A percentile compares a stretch with the other conserved stretches of the same genome.
Conservation (phyloP, 2,888 invertebrate species). For the Lasius platythorax region DNA sequence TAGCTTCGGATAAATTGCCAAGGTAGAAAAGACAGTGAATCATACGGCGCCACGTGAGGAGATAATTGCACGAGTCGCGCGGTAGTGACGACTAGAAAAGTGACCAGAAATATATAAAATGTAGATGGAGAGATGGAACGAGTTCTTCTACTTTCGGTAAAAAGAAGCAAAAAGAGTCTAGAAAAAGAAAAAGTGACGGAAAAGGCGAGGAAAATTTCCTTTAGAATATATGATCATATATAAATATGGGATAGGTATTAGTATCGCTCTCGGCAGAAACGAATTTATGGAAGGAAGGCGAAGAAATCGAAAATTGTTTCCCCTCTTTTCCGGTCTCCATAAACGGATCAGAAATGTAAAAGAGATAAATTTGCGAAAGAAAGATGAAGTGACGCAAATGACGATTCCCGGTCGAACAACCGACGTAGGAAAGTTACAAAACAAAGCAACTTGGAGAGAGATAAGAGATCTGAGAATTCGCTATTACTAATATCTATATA, state of each 20-base stretch:
- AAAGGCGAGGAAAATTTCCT: background rate
- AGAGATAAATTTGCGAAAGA: too few species aligned
- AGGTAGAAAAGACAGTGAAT: conserved; percentile 39
- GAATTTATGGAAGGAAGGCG: too few species aligned
- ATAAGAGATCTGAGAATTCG: background rate
- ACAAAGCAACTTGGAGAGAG: background rate
- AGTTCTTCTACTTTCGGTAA: background rate
- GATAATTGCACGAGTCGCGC: background rate
- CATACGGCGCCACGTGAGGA: background rate
- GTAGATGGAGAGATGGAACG: background rate
- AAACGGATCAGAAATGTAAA: too few species aligned
- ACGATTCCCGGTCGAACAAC: too few species aligned
- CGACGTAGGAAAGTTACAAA: too few species aligned
- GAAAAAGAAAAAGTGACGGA: background rate
- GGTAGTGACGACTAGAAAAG: background rate
- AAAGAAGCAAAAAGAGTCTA: background rate
- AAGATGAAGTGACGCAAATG: too few species aligned
- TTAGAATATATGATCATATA: background rate
- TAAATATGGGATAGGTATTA: too few species aligned
- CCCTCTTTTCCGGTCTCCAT: too few species aligned
- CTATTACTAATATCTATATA: background rate
- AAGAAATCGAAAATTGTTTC: too few species aligned
- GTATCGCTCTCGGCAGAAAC: too few species aligned
- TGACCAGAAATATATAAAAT: background rate
- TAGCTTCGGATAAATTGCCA: conserved; percentile 5